phyloP scores from a whole-genome alignment of 2,888 invertebrate genomes.

The Ophonus ardosiacus region DNA sequence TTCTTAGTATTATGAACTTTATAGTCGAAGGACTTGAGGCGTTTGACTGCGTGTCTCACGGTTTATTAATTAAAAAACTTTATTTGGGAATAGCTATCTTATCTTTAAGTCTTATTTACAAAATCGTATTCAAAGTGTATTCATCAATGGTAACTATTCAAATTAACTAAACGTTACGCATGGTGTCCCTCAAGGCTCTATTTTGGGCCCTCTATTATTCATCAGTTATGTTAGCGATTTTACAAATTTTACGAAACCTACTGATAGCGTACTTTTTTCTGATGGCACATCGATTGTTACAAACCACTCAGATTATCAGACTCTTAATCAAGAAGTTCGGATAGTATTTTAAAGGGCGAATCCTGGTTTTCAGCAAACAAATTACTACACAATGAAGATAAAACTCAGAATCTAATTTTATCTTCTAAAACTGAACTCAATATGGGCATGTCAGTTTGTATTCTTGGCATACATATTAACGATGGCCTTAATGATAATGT shows the following conservation, averaged over 20 bases:
- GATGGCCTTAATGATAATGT: too few species aligned
- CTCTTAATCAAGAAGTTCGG: neutral
- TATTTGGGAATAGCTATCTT: neutral
- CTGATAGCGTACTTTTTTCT: neutral
- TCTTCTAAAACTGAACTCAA: too few species aligned
- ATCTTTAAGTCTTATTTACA: neutral
- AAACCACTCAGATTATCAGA: neutral
- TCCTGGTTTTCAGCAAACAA: too few species aligned
- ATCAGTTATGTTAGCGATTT: neutral
- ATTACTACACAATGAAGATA: too few species aligned
- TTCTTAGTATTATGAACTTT: neutral
- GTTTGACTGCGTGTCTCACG: neutral
- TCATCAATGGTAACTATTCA: neutral
- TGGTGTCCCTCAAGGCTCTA: neutral
- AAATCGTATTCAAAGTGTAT: neutral
- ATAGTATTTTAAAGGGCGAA: too few species aligned
- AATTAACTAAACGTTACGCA: neutral
- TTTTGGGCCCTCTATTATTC: neutral
- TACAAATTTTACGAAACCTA: neutral
- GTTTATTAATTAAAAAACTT: neutral
- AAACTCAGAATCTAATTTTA: too few species aligned
- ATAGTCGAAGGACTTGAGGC: neutral
- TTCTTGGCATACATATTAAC: too few species aligned
- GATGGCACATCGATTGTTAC: neutral
- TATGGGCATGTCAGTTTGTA: too few species aligned